Percentiles rank a stretch among this genome's conserved stretches.
Conservation (phyloP, 2,888 invertebrate species). For the Deilephila porcellus region DNA sequence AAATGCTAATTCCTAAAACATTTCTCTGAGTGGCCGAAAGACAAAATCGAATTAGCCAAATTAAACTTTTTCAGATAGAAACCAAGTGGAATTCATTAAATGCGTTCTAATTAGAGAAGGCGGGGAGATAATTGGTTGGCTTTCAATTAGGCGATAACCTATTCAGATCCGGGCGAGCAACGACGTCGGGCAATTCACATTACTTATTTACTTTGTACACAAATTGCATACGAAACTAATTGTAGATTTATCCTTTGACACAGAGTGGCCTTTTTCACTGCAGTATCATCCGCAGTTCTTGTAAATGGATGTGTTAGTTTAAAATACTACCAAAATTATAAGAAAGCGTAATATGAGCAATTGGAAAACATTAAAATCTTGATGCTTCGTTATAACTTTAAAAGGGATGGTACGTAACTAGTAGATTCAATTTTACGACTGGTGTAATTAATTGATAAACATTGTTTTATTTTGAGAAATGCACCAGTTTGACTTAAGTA, state of each 20-base stretch:
- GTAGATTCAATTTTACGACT: too few relatives aligned
- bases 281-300: neutral
- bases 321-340: too few relatives aligned
- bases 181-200: neutral
- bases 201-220: neutral
- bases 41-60: neutral
- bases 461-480: too few relatives aligned
- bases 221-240: neutral
- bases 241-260: too few relatives aligned
- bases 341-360: too few relatives aligned
- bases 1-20: neutral
- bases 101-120: slow-evolving; percentile 9
- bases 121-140: slow-evolving; percentile 44
- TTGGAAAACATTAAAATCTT: too few relatives aligned
- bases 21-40: neutral
- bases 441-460: too few relatives aligned
- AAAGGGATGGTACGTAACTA: too few relatives aligned
- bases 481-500: too few relatives aligned
- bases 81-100: slow-evolving; percentile 8
- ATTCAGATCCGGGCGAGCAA: slow-evolving; percentile 25
- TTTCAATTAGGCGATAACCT: slow-evolving; percentile 50
- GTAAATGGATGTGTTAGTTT: too few relatives aligned
- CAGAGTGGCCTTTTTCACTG: neutral
- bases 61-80: neutral
- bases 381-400: too few relatives aligned